Evolutionary conservation across 2,797 vertebrate species (phyloP), one percentile per base, ranked within the genome.

Genomic region (Falco berigora): DNA sequence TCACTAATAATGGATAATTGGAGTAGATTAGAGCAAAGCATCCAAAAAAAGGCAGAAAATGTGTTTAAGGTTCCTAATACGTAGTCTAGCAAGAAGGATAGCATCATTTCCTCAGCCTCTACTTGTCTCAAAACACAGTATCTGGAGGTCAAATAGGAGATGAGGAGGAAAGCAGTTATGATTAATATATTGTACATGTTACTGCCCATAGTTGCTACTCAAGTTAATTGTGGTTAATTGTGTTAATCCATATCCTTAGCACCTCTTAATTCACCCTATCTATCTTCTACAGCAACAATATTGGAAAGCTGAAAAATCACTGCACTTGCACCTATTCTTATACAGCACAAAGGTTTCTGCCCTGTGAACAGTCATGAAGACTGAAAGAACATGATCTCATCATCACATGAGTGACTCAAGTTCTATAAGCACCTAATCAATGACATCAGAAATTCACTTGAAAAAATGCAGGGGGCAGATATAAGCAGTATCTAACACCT

Each of bases 401-500:
- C 67, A 88, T 61, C 77, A 88, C 75, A 55, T 40, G 72, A 94
- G 73, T n/a, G 50, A 86, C 63, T 90, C 36, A 56, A 24, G 18
- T 77, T 87, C 77, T 92, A 50, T 50, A 90, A 87, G 86, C 56
- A 93, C 20, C 46, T 71, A 47, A 91, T 85, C 79, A 91, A 44
- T 83, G 72, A 89, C 88, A 87, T 91, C 74, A 95, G 79, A 67
- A 93, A 89, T 82, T 36, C 67, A 46, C 40, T 81, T 87, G 50
- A 63, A 89, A 92, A 46, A 63, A 76, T 23, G 46, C 50, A 84
- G 80, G 83, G 74, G 80, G 92, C 58, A 87, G 78, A 90, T n/a
- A 32, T 47, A 82, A 79, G 90, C 88, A 90, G 61, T 40, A 93
- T 56, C 46, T 88, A 73, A 93, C 86, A 94, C 92, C 91, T 89